These are phyloP conservation scores for Rhadinocentrus ornatus DNA, from an alignment of 2,797 vertebrate species.

Conservation along the genomic window DNA sequence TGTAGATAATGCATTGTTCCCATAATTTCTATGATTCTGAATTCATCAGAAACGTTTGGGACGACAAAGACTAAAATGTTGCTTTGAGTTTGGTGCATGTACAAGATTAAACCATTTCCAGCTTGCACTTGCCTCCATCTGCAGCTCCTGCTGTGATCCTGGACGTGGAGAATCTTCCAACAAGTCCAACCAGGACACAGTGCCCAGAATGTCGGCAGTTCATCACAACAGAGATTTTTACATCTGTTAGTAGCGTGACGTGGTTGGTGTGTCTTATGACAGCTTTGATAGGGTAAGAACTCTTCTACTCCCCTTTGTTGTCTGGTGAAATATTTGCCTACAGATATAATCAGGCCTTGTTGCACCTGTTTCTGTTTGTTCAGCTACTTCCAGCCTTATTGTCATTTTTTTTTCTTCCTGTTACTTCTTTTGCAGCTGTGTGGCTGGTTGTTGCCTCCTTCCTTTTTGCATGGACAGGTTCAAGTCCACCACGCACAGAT, in stretches of 20 bases:
- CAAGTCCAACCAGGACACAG: slow-evolving; percentile 60
- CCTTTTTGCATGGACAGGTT: slow-evolving; percentile 71
- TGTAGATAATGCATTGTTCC: not conserved
- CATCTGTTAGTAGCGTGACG: slow-evolving; percentile 49
- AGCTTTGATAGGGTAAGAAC: slow-evolving; percentile 66
- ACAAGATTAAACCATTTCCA: not conserved
- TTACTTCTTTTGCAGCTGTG: slow-evolving; percentile 63
- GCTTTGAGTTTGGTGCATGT: not conserved
- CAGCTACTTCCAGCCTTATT: not conserved
- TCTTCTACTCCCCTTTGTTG: not conserved
- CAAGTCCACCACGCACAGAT: slow-evolving; percentile 74
- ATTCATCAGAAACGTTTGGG: not conserved
- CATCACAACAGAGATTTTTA: slow-evolving; percentile 66
- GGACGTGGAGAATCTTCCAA: slow-evolving; percentile 61
- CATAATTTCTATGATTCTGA: not conserved
- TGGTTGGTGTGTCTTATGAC: slow-evolving; percentile 71
- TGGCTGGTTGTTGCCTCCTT: slow-evolving; percentile 80
- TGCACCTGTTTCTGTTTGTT: slow-evolving; percentile 13
- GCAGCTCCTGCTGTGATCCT: slow-evolving; percentile 77
- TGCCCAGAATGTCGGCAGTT: slow-evolving; percentile 77
- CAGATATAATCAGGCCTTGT: slow-evolving; percentile 6
- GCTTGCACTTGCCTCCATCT: not conserved
- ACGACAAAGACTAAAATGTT: not conserved
- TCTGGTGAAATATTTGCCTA: slow-evolving; percentile 39
- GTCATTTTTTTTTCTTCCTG: slow-evolving; percentile 5